Evolutionary conservation across 2,888 invertebrate species (phyloP).

Genomic region (Crocallis elinguaria): DNA sequence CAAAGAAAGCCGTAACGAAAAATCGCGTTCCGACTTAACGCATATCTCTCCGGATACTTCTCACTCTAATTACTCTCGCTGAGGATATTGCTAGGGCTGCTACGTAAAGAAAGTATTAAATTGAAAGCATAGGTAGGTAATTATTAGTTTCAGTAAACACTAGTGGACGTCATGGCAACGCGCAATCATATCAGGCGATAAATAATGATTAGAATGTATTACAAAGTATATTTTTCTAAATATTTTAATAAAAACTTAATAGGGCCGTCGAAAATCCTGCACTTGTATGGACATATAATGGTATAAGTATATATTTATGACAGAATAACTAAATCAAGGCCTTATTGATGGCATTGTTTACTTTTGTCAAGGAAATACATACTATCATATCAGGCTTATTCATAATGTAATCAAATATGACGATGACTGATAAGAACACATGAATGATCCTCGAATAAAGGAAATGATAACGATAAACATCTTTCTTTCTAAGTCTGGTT

Average conservation of each 20-base stretch:
- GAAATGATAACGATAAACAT: constrained; percentile 38
- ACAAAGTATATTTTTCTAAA: no score
- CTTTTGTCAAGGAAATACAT: not conserved
- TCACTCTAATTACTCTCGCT: constrained; percentile 60
- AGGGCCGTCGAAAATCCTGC: no score
- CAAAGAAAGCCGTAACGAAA: constrained; percentile 41
- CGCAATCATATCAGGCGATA: no score
- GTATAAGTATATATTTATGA: no score
- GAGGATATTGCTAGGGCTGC: constrained; percentile 53
- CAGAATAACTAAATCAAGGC: no score
- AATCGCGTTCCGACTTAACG: constrained; percentile 45
- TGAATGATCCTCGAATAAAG: constrained; percentile 36
- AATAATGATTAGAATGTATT: no score
- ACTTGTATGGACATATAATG: no score
- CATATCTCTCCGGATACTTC: constrained; percentile 53
- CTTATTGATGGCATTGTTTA: not conserved
- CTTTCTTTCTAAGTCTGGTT: constrained; percentile 35
- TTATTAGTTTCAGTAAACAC: no score
- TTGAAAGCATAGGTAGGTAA: not conserved
- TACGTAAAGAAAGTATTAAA: constrained; percentile 23
- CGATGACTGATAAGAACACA: constrained; percentile 42
- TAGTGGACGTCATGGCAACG: no score
- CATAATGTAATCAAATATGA: constrained; percentile 37
- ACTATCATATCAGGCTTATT: constrained; percentile 14
- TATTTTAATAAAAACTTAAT: no score